Percentiles rank a stretch among this genome's conserved stretches.
These are phyloP conservation scores for Lethenteron reissneri DNA, from an alignment of 2,113 vertebrate genomes.

Conservation along the genomic window DNA sequence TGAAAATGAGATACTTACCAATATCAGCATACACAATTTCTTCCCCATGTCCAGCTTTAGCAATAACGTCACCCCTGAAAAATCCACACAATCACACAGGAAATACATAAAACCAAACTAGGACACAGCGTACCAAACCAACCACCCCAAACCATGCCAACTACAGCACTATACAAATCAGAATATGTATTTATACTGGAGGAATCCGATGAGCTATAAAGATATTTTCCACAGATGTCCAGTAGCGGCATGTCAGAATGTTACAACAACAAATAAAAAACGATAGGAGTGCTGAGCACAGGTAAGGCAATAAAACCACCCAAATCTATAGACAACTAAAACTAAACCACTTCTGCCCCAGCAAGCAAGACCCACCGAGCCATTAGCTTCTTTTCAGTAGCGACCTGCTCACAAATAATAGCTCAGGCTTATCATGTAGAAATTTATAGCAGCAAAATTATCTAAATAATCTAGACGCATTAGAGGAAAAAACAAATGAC, in stretches of 20 bases:
- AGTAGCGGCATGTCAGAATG: too few species aligned
- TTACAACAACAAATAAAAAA: too few species aligned
- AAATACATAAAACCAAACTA: not conserved
- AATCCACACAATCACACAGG: not conserved
- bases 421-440: not conserved
- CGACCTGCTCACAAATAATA: not conserved
- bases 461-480: not conserved
- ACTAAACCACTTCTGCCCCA: too few species aligned
- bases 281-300: too few species aligned
- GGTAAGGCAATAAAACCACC: too few species aligned
- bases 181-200: not conserved
- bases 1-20: conserved; percentile 1
- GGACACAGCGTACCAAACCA: not conserved
- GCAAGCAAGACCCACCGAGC: too few species aligned
- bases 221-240: not conserved
- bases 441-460: not conserved
- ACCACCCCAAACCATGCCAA: not conserved
- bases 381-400: not conserved
- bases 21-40: conserved; percentile 4
- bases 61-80: not conserved
- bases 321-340: too few species aligned
- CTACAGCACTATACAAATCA: not conserved
- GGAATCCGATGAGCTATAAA: not conserved
- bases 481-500: not conserved
- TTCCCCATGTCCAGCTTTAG: not conserved